These are phyloP conservation scores for Rhinatrema bivittatum DNA, from an alignment of 2,797 vertebrate species.

Conservation along the genomic window DNA sequence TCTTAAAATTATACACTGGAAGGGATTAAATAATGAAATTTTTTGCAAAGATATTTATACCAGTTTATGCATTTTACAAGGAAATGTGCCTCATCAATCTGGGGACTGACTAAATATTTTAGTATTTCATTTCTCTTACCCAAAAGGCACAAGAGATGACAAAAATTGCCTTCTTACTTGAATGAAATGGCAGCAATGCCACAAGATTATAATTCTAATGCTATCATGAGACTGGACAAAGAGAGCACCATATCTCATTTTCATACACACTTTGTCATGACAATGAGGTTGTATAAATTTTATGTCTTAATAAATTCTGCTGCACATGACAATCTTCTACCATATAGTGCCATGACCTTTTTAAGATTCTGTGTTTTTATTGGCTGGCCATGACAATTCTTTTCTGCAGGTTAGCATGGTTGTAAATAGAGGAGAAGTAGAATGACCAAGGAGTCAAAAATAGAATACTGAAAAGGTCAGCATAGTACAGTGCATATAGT, in stretches of 20 bases:
- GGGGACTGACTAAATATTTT: too few relatives aligned
- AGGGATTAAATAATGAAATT: too few relatives aligned
- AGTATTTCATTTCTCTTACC: too few relatives aligned
- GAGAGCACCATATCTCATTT: slow-evolving; percentile 1
- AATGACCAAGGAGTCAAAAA: slow-evolving; percentile 63
- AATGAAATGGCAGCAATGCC: too few relatives aligned
- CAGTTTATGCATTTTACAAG: too few relatives aligned
- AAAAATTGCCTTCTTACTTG: too few relatives aligned
- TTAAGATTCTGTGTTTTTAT: slow-evolving; percentile 44
- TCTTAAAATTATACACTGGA: too few relatives aligned
- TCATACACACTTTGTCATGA: neutral
- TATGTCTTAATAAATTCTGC: slow-evolving; percentile 19
- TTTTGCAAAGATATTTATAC: too few relatives aligned
- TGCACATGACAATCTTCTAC: slow-evolving; percentile 22
- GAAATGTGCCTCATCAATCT: too few relatives aligned
- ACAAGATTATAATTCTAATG: too few relatives aligned
- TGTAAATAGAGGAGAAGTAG: slow-evolving; percentile 33
- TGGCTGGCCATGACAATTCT: slow-evolving; percentile 35
- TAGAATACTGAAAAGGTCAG: slow-evolving; percentile 71
- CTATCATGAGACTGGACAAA: slow-evolving; percentile 6
- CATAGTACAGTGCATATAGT: slow-evolving; percentile 20
- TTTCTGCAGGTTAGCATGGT: slow-evolving; percentile 23
- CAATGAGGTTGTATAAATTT: slow-evolving; percentile 20
- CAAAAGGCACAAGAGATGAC: too few relatives aligned
- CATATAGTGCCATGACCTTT: slow-evolving; percentile 31